These are phyloP conservation scores for Edolisoma coerulescens DNA, from an alignment of 2,113 vertebrate species.

Conservation along the genomic window DNA sequence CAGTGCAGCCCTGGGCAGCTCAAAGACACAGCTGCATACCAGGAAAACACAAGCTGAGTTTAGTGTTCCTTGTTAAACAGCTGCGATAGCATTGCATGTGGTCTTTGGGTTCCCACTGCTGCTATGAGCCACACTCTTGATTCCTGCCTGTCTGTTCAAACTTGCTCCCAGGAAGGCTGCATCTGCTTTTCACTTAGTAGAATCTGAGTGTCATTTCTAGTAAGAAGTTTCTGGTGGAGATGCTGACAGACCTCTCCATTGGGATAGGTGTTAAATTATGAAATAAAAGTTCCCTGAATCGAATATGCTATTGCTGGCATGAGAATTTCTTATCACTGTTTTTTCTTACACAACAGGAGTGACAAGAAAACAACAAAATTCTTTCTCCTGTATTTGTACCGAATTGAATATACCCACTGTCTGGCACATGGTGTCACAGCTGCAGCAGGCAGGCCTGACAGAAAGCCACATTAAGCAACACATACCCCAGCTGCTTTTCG, in stretches of 20 bases:
- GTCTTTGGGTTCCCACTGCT: not conserved
- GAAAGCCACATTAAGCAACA: not conserved
- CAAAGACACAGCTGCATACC: not conserved
- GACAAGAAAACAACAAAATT: not conserved
- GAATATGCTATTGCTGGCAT: not conserved
- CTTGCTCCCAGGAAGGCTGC: not conserved
- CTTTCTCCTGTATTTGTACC: not conserved
- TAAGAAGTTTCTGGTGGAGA: not conserved
- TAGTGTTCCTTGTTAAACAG: not conserved
- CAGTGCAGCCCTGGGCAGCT: not conserved
- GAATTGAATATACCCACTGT: not conserved
- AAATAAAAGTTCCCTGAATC: not conserved
- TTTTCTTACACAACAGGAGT: not conserved
- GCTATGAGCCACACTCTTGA: not conserved
- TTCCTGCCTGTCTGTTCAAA: not conserved
- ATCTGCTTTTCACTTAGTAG: not conserved
- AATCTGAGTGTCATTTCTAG: not conserved
- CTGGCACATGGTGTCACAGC: not conserved
- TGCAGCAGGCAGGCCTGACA: not conserved
- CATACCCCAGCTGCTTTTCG: not conserved
- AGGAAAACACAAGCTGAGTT: not conserved
- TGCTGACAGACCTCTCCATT: not conserved
- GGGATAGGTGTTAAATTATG: not conserved
- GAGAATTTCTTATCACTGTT: not conserved
- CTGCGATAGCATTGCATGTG: not conserved